phyloP scores from a whole-genome alignment of 30 jellyfish, hydroid and myxozoan species.

The Rhopilema esculentum region DNA sequence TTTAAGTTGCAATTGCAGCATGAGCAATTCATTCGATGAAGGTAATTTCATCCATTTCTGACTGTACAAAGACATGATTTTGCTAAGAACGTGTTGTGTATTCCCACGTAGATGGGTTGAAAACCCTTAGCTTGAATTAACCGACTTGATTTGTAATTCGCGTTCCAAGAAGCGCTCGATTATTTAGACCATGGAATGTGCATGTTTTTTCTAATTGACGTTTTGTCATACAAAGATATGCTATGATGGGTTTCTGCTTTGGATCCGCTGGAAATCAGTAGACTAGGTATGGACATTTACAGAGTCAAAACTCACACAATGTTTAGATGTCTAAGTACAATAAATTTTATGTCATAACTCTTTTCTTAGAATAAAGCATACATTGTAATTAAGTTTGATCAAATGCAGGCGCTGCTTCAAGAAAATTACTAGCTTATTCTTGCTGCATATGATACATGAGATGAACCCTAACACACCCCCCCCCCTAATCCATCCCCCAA shows the following conservation, averaged over 20 bases:
- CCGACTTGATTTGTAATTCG: not conserved
- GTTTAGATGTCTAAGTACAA: not conserved
- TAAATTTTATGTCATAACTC: not conserved
- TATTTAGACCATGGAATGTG: not conserved
- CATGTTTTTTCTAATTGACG: not conserved
- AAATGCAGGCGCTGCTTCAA: not conserved
- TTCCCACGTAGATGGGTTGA: not conserved
- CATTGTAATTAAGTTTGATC: not conserved
- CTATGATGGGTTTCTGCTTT: not conserved
- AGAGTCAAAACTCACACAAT: not conserved
- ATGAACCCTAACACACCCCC: no score
- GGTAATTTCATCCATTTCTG: not conserved
- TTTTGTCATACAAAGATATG: not conserved
- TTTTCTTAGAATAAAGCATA: not conserved
- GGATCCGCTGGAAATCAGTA: not conserved
- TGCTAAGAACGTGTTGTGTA: slow-evolving; percentile 17
- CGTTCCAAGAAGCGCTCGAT: not conserved
- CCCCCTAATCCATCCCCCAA: no score
- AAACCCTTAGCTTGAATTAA: slow-evolving; percentile 15
- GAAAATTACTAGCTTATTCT: not conserved
- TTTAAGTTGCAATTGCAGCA: not conserved
- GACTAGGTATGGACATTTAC: not conserved
- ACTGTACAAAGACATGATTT: slow-evolving; percentile 9
- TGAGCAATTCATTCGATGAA: not conserved
- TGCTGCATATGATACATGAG: no score